These are phyloP conservation scores for Gymnothorax reevesii DNA, from an alignment of 2,797 vertebrate genomes.

Conservation along the genomic window DNA sequence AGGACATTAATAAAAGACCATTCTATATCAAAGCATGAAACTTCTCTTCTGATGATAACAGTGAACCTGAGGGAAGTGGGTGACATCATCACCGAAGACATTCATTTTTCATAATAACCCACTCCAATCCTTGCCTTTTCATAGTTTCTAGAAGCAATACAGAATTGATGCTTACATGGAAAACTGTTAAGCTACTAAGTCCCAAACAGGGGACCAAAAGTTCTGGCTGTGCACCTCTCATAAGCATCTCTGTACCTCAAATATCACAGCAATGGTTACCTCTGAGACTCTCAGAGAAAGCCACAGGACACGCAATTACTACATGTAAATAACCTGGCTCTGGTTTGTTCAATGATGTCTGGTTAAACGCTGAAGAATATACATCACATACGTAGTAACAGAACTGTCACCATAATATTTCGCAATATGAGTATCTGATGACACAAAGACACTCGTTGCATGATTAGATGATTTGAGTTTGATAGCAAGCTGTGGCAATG, in stretches of 20 bases:
- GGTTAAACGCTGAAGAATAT: background rate
- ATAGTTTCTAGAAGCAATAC: background rate
- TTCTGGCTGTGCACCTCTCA: background rate
- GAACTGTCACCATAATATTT: background rate
- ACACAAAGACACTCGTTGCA: background rate
- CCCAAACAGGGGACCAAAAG: background rate
- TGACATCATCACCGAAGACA: background rate
- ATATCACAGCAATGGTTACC: background rate
- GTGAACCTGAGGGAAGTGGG: background rate
- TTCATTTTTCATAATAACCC: background rate
- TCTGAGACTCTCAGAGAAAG: background rate
- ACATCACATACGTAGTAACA: background rate
- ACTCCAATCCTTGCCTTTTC: background rate
- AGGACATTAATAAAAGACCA: background rate
- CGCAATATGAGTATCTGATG: slow-evolving; percentile 9
- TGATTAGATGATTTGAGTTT: background rate
- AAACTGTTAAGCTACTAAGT: background rate
- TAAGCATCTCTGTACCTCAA: background rate
- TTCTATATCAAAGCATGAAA: background rate
- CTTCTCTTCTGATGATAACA: background rate
- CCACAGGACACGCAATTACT: background rate
- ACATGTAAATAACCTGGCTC: background rate
- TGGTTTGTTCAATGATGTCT: background rate
- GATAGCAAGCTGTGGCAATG: background rate
- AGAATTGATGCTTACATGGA: background rate